Percentiles rank a stretch among this genome's conserved stretches.
Evolutionary conservation across 2,888 invertebrate genomes (phyloP).

Genomic region (Thumatha senex): DNA sequence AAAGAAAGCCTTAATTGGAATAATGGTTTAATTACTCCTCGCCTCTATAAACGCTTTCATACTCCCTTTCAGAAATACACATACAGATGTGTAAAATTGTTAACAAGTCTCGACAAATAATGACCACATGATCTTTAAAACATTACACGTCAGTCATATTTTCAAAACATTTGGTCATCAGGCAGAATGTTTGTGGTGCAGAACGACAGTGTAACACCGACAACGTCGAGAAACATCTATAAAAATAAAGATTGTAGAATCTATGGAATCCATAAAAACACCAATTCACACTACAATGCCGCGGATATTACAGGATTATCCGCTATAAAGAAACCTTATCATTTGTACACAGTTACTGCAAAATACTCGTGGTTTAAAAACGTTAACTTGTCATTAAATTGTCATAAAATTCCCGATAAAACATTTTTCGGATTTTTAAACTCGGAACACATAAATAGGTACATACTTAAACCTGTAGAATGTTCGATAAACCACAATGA

Average conservation of each 20-base stretch:
- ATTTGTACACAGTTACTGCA: conserved; percentile 1
- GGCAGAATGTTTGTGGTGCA: not conserved
- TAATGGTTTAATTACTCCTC: no score
- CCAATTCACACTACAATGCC: conserved; percentile 11
- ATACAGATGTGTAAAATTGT: not conserved
- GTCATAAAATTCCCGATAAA: conserved; percentile 3
- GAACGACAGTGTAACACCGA: not conserved
- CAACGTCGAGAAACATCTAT: not conserved
- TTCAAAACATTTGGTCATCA: conserved; percentile 1
- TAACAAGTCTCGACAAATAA: not conserved
- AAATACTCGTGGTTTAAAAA: conserved; percentile 6
- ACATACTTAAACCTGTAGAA: not conserved
- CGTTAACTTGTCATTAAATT: conserved; percentile 2
- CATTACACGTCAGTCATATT: not conserved
- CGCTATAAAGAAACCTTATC: conserved; percentile 30
- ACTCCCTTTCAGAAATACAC: not conserved
- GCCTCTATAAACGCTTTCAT: no score
- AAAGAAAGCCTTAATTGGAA: no score
- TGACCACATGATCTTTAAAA: not conserved
- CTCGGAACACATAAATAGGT: not conserved
- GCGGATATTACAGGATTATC: conserved; percentile 26
- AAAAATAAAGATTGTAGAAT: not conserved
- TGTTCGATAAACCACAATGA: not conserved
- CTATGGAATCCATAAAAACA: conserved; percentile 36
- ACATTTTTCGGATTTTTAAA: not conserved